Evolutionary conservation across 64 coral and sea anemone species (phyloP).

Genomic region (Acropora tenuis): DNA sequence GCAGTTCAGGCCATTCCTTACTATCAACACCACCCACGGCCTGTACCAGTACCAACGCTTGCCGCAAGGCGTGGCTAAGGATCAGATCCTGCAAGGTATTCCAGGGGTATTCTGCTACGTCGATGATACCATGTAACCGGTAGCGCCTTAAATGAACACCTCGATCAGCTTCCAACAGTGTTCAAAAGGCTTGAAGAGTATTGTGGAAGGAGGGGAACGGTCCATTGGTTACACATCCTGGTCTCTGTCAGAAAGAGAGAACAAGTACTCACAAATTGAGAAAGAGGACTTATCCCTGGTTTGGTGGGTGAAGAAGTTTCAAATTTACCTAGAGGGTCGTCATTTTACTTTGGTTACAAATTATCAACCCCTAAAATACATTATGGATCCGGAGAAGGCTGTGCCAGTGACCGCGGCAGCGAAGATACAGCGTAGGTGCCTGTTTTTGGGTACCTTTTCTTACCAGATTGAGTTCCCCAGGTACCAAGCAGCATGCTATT

Average conservation of each 20-base stretch:
- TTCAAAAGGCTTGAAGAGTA: too few species aligned
- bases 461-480: slow-evolving; percentile 26
- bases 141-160: too few species aligned
- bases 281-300: slow-evolving; percentile 31
- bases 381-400: slow-evolving; percentile 55
- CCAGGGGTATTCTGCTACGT: too few species aligned
- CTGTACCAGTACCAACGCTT: slow-evolving; percentile 25
- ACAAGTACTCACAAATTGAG: not conserved
- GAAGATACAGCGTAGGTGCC: slow-evolving; percentile 44
- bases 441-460: slow-evolving; percentile 43
- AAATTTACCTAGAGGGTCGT: slow-evolving; percentile 50
- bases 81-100: too few species aligned
- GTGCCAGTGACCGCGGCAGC: slow-evolving; percentile 54
- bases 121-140: too few species aligned
- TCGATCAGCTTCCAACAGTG: too few species aligned
- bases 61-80: slow-evolving; percentile 18
- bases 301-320: slow-evolving; percentile 60
- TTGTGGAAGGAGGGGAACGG: too few species aligned
- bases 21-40: slow-evolving; percentile 2
- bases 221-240: too few species aligned
- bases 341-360: slow-evolving; percentile 56
- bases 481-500: slow-evolving; percentile 60
- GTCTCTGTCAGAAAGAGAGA: too few species aligned
- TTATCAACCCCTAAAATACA: slow-evolving; percentile 66
- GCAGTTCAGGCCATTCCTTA: not conserved